A percentile compares a stretch with the other conserved stretches of the same genome.
Conservation (phyloP, 2,113 vertebrate species). For the Cyphomyrus discorhynchus region DNA sequence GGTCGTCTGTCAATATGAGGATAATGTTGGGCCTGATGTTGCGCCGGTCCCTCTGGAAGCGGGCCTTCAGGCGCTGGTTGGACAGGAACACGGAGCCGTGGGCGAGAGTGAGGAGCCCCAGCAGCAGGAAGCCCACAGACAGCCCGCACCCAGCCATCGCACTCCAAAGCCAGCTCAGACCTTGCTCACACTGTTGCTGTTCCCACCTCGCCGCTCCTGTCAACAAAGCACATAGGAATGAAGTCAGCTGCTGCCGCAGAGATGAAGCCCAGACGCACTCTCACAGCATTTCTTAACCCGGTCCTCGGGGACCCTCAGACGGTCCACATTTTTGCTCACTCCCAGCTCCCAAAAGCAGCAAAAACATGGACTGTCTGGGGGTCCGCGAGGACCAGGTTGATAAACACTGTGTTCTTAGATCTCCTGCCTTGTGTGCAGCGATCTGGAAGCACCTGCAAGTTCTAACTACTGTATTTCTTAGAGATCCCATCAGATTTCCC, state of each 20-base stretch:
- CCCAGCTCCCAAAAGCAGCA: neutral
- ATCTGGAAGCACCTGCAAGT: neutral
- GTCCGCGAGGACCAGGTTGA: neutral
- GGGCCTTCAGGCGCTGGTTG: slow-evolving; percentile 77
- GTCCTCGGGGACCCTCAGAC: neutral
- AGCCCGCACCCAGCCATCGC: slow-evolving; percentile 49
- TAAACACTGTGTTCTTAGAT: neutral
- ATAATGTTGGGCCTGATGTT: slow-evolving; percentile 97
- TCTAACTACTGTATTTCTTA: neutral
- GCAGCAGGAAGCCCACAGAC: slow-evolving; percentile 60
- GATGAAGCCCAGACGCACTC: neutral
- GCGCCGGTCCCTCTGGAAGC: slow-evolving; percentile 84
- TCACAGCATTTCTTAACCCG: neutral
- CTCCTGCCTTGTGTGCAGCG: neutral
- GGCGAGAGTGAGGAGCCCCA: slow-evolving; percentile 56
- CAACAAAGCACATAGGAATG: neutral
- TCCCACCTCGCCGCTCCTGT: slow-evolving; percentile 32
- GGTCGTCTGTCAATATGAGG: slow-evolving; percentile 90
- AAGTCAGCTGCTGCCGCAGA: neutral
- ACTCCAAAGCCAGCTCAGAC: slow-evolving; percentile 33
- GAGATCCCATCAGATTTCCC: neutral
- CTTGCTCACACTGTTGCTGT: slow-evolving; percentile 34
- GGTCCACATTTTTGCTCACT: neutral
- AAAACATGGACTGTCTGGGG: neutral
- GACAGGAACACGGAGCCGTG: slow-evolving; percentile 67